Evolutionary conservation across 2,797 vertebrate genomes (phyloP).

Genomic region (Linurgus olivaceus): DNA sequence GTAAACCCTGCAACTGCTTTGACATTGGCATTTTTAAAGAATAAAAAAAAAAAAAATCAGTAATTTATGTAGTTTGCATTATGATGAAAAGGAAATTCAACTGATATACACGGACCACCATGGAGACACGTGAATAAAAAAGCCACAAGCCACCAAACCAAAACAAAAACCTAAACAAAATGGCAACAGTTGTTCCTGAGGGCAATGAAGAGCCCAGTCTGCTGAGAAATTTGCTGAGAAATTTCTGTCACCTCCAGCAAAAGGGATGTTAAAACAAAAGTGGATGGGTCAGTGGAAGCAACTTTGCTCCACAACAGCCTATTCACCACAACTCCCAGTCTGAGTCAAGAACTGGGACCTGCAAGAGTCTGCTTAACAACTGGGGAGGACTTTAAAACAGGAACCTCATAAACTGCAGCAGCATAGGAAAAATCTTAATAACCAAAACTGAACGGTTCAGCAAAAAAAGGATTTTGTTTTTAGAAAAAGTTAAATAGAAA

Average conservation of each 20-base stretch:
- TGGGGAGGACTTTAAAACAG: background rate
- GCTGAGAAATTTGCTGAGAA: background rate
- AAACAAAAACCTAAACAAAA: background rate
- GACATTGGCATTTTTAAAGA: background rate
- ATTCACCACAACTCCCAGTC: background rate
- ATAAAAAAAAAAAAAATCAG: background rate
- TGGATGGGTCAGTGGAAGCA: background rate
- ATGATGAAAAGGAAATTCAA: background rate
- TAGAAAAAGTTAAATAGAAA: background rate
- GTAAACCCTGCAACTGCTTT: background rate
- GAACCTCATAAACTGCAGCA: background rate
- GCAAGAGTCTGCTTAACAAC: background rate
- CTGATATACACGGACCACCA: background rate
- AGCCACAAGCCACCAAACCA: background rate
- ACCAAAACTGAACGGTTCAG: rapidly evolving
- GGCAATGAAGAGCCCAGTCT: background rate
- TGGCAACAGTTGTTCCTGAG: background rate
- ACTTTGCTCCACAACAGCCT: background rate
- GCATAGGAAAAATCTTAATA: background rate
- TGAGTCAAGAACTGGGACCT: background rate
- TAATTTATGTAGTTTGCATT: background rate
- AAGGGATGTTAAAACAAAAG: background rate
- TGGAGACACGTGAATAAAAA: rapidly evolving
- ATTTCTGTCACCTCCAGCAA: background rate
- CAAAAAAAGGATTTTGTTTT: background rate